Evolutionary conservation across 1,140 invertebrate species (phyloP).

Genomic region (Marisa cornuarietis): DNA sequence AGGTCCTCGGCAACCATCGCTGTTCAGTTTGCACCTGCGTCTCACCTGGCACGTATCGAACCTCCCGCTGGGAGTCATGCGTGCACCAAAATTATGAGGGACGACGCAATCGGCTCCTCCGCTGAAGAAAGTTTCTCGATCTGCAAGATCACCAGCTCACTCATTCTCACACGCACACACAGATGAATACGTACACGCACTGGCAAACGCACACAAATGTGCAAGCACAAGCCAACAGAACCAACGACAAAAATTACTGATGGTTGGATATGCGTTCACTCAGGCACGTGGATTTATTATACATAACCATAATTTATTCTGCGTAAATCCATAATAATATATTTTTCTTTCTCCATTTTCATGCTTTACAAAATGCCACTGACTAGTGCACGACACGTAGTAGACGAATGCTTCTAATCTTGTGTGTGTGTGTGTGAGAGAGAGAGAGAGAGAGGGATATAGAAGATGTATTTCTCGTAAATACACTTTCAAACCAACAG

Average conservation of each 20-base stretch:
- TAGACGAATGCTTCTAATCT: background rate
- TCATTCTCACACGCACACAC: constrained; percentile 8
- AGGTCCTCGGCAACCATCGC: background rate
- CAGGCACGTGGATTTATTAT: background rate
- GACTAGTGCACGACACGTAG: background rate
- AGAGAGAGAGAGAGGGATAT: background rate
- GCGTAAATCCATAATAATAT: background rate
- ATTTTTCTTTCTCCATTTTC: background rate
- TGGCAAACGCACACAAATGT: background rate
- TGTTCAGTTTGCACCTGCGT: background rate
- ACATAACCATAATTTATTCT: too few species aligned
- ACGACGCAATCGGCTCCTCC: too few species aligned
- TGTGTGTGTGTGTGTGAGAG: constrained; percentile 9
- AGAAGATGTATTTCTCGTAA: background rate
- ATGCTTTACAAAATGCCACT: background rate
- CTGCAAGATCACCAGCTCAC: background rate
- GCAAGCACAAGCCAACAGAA: background rate
- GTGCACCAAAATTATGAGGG: background rate
- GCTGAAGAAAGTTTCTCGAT: too few species aligned
- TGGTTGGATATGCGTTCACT: background rate
- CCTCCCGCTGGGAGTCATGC: background rate
- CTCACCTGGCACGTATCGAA: constrained; percentile 2
- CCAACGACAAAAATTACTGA: background rate
- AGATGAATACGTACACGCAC: background rate
- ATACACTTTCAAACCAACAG: too few species aligned